phyloP scores from a whole-genome alignment of 2,888 invertebrate species.

The Rotaria sp. region DNA sequence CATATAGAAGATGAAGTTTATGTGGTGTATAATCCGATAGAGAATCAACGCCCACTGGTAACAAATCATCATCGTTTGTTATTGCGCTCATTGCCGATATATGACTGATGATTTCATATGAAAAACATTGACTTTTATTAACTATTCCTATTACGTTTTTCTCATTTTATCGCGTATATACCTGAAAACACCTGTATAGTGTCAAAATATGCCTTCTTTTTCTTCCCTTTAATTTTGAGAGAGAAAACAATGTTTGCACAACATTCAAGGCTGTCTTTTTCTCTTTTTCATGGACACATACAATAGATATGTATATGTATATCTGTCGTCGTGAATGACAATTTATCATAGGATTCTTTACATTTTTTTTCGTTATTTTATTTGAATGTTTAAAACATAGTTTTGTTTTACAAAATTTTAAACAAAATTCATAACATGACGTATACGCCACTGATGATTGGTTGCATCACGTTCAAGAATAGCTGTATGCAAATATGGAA shows the following conservation, averaged over 20 bases:
- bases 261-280: background rate
- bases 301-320: background rate
- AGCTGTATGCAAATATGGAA: background rate
- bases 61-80: background rate
- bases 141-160: background rate
- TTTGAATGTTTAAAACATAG: background rate
- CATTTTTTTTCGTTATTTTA: background rate
- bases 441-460: background rate
- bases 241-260: background rate
- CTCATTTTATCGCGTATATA: background rate
- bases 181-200: background rate
- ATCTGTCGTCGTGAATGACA: background rate
- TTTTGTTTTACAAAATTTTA: background rate
- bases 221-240: background rate
- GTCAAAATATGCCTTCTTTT: background rate
- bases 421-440: background rate
- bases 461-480: background rate
- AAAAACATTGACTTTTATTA: background rate
- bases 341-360: background rate
- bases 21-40: background rate
- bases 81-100: background rate
- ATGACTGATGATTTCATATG: background rate
- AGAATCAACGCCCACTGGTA: background rate
- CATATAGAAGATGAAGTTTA: background rate
- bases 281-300: background rate